phyloP scores from a whole-genome alignment of 2,888 invertebrate species.

The Stenodera caucasica region DNA sequence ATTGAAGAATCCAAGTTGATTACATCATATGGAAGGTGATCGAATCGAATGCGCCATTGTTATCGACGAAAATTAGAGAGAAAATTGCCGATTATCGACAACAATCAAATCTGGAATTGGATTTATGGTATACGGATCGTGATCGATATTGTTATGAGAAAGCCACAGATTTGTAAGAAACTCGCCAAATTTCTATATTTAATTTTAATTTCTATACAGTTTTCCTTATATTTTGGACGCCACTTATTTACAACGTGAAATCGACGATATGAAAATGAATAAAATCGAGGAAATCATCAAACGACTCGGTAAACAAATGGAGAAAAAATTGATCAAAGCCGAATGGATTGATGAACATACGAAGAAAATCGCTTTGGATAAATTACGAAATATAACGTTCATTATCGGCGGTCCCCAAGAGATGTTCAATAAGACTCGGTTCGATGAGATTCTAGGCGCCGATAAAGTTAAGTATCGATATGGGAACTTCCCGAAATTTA shows the following conservation, averaged over 20 bases:
- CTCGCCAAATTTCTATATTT: too few species aligned
- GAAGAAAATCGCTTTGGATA: slow-evolving; percentile 29
- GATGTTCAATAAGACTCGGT: slow-evolving; percentile 33
- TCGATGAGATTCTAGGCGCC: slow-evolving; percentile 44
- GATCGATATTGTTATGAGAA: slow-evolving; percentile 19
- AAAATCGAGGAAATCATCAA: slow-evolving; percentile 36
- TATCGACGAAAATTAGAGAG: slow-evolving; percentile 30
- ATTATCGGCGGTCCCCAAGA: slow-evolving; percentile 40
- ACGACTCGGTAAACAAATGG: slow-evolving; percentile 31
- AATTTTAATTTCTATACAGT: slow-evolving; percentile 9
- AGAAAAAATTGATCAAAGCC: slow-evolving; percentile 29
- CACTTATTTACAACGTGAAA: slow-evolving; percentile 29
- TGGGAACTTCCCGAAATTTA: not conserved
- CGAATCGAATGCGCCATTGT: slow-evolving; percentile 27
- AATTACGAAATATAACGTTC: slow-evolving; percentile 31
- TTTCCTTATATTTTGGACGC: slow-evolving; percentile 33
- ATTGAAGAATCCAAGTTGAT: slow-evolving; percentile 28
- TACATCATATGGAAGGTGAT: slow-evolving; percentile 36
- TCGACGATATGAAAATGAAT: slow-evolving; percentile 24
- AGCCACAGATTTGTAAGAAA: slow-evolving; percentile 15
- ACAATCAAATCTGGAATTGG: slow-evolving; percentile 13
- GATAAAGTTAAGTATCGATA: slow-evolving; percentile 28
- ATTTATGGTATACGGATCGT: slow-evolving; percentile 21
- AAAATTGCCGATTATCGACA: slow-evolving; percentile 26
- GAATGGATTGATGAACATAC: slow-evolving; percentile 37